phyloP scores from a whole-genome alignment of 2,113 vertebrate genomes.

The Tyto alba region DNA sequence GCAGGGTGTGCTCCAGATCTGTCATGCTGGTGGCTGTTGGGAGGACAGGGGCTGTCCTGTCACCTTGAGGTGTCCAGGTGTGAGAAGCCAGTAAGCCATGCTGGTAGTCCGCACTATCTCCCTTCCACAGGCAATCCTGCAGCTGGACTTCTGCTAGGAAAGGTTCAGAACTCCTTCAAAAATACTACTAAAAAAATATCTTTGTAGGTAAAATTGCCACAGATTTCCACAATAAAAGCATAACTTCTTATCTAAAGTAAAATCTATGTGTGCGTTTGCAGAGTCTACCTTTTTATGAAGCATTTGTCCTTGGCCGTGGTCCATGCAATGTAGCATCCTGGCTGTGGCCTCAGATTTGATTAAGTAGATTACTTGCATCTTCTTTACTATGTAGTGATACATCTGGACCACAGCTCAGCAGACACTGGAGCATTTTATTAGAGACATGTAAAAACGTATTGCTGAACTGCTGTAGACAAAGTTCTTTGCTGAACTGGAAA shows the following conservation, averaged over 20 bases:
- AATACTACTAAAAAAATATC: background rate
- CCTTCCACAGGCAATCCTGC: background rate
- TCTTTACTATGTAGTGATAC: background rate
- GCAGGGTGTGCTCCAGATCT: background rate
- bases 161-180: background rate
- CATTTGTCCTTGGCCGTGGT: background rate
- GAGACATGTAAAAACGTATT: background rate
- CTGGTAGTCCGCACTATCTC: background rate
- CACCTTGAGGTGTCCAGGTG: background rate
- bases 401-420: background rate
- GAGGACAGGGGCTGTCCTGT: background rate
- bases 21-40: background rate
- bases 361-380: background rate
- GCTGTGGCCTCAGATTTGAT: background rate
- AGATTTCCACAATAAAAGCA: background rate
- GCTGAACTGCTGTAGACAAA: background rate
- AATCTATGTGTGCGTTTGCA: background rate
- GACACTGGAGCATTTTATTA: background rate
- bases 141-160: background rate
- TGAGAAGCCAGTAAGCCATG: background rate
- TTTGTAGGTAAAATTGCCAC: background rate
- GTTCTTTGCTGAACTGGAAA: background rate
- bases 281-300: background rate
- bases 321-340: background rate
- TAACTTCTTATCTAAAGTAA: background rate